Percentiles rank a stretch among this genome's conserved stretches.
These are phyloP conservation scores for Nipponia nippon DNA, from an alignment of 2,113 vertebrate species.

Conservation along the genomic window DNA sequence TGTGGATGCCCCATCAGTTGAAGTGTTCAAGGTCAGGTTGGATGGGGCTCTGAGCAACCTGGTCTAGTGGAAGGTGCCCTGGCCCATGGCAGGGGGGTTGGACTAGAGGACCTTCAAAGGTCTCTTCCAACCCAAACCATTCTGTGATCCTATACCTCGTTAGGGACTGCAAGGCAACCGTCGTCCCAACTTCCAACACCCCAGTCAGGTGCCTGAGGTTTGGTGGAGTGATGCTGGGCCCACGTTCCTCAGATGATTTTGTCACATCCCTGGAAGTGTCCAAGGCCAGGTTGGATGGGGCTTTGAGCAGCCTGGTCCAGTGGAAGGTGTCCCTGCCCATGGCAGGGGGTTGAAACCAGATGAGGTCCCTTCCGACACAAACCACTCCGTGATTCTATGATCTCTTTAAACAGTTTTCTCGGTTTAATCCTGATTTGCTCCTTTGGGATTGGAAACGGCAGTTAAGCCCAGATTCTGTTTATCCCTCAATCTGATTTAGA, in stretches of 20 bases:
- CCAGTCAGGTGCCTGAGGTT: not conserved
- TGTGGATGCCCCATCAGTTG: not conserved
- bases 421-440: not conserved
- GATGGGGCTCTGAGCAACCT: accelerated
- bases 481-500: constrained; percentile 30
- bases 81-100: not conserved
- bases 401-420: not conserved
- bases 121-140: not conserved
- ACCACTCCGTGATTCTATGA: not conserved
- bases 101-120: not conserved
- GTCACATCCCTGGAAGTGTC: not conserved
- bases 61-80: not conserved
- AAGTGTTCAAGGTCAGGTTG: accelerated
- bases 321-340: not conserved
- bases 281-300: no score
- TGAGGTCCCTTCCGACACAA: not conserved
- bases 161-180: accelerated
- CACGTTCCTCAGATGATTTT: not conserved
- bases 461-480: not conserved
- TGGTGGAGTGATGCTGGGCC: not conserved
- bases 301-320: not conserved
- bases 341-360: not conserved
- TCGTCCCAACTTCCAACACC: accelerated
- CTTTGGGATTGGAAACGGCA: not conserved
- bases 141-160: accelerated